A percentile compares a stretch with the other conserved stretches of the same genome.
Evolutionary conservation across 2,888 invertebrate species (phyloP).

Genomic region (Trichacis sp.): DNA sequence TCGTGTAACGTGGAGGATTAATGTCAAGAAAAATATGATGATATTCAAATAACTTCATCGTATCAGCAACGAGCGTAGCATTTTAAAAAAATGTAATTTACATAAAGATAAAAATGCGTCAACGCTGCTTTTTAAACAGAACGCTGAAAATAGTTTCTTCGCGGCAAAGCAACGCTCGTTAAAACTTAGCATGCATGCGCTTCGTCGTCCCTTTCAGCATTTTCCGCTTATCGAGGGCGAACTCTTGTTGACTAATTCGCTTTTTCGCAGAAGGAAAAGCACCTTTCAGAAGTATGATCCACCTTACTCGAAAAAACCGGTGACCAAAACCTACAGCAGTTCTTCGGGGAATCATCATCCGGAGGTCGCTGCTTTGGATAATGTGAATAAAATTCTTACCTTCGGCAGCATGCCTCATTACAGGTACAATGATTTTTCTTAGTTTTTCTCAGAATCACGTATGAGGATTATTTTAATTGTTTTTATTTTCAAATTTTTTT

Average conservation of each 20-base stretch:
- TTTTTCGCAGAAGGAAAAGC: slow-evolving; percentile 81
- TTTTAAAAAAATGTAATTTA: background rate
- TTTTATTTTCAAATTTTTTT: no score
- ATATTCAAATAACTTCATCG: background rate
- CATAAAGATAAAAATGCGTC: background rate
- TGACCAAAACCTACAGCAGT: slow-evolving; percentile 79
- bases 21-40: background rate
- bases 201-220: slow-evolving; percentile 51
- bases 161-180: slow-evolving; percentile 18
- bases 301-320: slow-evolving; percentile 87
- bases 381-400: slow-evolving; percentile 83
- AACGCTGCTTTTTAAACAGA: background rate
- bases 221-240: background rate
- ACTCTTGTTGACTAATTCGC: slow-evolving; percentile 8
- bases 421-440: slow-evolving; percentile 73
- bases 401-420: slow-evolving; percentile 82
- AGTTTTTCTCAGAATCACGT: no score
- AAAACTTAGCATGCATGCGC: slow-evolving; percentile 58
- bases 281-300: slow-evolving; percentile 90
- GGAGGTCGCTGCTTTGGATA: slow-evolving; percentile 84
- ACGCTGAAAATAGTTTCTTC: background rate
- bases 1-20: background rate
- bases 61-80: background rate
- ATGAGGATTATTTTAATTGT: no score
- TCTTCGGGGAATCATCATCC: slow-evolving; percentile 80